Evolutionary conservation across 2,888 invertebrate genomes (phyloP), one percentile per base, ranked within the genome.

Genomic region (Lagria hirta): DNA sequence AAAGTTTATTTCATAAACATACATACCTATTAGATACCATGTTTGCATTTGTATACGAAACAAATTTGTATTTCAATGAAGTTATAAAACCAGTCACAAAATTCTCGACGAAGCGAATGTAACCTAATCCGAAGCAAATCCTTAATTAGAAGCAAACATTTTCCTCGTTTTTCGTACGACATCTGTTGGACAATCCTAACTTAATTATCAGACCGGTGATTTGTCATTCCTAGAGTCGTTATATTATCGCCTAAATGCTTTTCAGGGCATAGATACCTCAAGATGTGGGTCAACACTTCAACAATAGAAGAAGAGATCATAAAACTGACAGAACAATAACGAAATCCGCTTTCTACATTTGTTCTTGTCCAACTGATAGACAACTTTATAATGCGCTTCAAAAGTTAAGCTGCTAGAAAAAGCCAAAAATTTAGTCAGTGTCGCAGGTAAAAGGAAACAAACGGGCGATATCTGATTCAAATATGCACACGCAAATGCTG

Each of bases 301-400:
- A 37, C 36, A 38, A 27, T 26, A 38, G 36, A 44, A 32, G 29
- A 40, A 45, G 45, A 45, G 35, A 47, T 48, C 51, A 49, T 52
- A 53, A 53, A 54, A 45, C 44, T 53, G 51, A 49, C 50, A 45
- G 46, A 34, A 48, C 35, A 35, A 28, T 28, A 37, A 43, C 32
- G 38, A 24, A 29, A 38, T 28, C 45, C 40, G 34, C 40, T 45
- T 41, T 45, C 45, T 40, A 45, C 37, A 35, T 41, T 45, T 27
- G 29, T 45, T 40, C 26, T 23, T 35, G 23, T 40, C 35, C 30
- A 29, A 23, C 17, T 28, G 27, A 35, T 28, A 28, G 34, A 43
- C 41, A 33, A 41, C 33, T 41, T 33, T 41, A 41, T 41, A 41
- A 41, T 27, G 24, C 33, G 22, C 33, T 26, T 33, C 41, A 21